These are phyloP conservation scores for Eudorcas thomsonii DNA, from an alignment of 2,113 vertebrate species.

Conservation along the genomic window DNA sequence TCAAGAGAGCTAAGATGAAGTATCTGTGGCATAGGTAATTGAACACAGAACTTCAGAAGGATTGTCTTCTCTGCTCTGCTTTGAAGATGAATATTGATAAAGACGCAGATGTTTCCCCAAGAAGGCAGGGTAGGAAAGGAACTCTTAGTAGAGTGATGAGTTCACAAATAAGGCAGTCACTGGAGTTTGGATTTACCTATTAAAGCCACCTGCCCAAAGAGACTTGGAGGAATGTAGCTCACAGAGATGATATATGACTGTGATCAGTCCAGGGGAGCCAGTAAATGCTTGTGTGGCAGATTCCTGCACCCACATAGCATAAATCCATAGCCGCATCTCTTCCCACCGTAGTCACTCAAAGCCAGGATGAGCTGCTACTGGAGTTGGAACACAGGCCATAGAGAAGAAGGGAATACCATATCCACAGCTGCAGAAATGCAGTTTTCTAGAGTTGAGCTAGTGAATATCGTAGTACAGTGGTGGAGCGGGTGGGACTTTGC, in stretches of 20 bases:
- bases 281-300: neutral
- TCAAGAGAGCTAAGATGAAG: neutral
- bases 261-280: neutral
- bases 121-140: neutral
- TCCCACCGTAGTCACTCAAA: neutral
- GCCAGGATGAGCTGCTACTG: neutral
- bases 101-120: neutral
- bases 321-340: neutral
- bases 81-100: neutral
- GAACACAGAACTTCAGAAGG: neutral
- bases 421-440: neutral
- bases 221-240: neutral
- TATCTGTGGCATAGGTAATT: neutral
- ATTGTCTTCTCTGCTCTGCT: neutral
- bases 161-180: neutral
- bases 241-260: neutral
- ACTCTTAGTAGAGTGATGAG: neutral
- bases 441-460: neutral
- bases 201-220: neutral
- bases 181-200: neutral
- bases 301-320: neutral
- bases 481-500: neutral
- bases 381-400: neutral
- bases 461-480: neutral
- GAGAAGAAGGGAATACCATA: neutral